These are phyloP conservation scores for Chloroceryle aenea DNA, from an alignment of 2,113 vertebrate genomes.

Conservation along the genomic window DNA sequence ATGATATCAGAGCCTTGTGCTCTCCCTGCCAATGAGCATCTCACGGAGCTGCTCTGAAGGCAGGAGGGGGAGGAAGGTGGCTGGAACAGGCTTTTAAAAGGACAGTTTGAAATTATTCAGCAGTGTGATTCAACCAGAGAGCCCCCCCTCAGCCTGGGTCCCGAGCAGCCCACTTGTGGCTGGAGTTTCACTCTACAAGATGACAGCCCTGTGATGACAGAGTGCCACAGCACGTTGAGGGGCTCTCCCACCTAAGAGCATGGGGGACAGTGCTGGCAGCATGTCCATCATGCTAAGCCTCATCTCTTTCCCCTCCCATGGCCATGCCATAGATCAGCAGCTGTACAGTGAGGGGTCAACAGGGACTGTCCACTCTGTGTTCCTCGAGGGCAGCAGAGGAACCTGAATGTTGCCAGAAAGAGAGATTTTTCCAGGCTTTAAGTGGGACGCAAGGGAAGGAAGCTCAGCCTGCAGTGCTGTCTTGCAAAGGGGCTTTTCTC, in stretches of 20 bases:
- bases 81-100: background rate
- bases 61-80: background rate
- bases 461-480: background rate
- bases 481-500: background rate
- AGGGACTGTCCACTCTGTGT: fast-evolving
- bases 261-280: background rate
- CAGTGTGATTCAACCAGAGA: background rate
- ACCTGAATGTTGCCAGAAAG: background rate
- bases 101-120: background rate
- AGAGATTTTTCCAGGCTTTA: background rate
- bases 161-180: background rate
- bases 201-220: background rate
- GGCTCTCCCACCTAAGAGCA: fast-evolving
- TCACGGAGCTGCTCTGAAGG: background rate
- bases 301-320: background rate
- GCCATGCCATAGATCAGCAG: background rate
- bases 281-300: fast-evolving
- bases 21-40: background rate
- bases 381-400: background rate
- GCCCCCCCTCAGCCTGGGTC: background rate
- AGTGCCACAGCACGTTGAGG: fast-evolving
- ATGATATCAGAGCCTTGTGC: background rate
- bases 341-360: background rate
- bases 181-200: background rate
- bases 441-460: background rate